Evolutionary conservation across 2,797 vertebrate species (phyloP), one percentile per base, ranked within the genome.

Genomic region (Myiothlypis coronata): DNA sequence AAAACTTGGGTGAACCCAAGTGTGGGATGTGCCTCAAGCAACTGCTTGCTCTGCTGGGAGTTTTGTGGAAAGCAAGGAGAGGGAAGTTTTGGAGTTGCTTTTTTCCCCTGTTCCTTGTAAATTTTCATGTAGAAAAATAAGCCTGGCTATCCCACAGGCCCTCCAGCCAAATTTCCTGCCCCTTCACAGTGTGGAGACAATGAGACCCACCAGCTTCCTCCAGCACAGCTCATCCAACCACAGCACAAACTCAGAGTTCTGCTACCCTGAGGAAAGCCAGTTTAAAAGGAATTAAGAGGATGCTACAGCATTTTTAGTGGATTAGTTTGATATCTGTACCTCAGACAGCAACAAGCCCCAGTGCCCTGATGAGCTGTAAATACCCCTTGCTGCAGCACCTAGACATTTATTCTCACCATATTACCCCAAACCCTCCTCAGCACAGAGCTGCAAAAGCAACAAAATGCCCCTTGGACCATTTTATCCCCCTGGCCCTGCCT

Each of bases 281-380:
- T 78, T 92, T 81, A 86, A 59, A 85, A 80, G 57, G 74, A 77
- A 70, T 90, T 91, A 75, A 72, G 50, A 89, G 80, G 89, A 76
- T 87, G 68, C 88, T 84, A 43, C 30, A 79, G 59, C 24, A 57
- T 72, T 94, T 90, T 65, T 84, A 82, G 23, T 37, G 74, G 61
- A 83, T 88, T 90, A 61, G 9, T 74, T 77, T 53, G 80, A 57
- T 74, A 61, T 17, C 43, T 78, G 49, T 46, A 60, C 57, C 61
- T 60, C 76, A 64, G 53, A 37, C 8, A 83, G 52, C 2, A 4
- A 22, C 1, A 23, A 93, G n/a, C 43, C 37, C 11, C 32, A 46
- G 28, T 41, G 32, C 30, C 22, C 43, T 43, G 37, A 14, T 34
- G 53, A 81, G 37, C 69, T 81, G 34, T 8, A 30, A 30, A 63